phyloP scores from a whole-genome alignment of 2,888 invertebrate genomes.

The Dasysyrphus albostriatus region DNA sequence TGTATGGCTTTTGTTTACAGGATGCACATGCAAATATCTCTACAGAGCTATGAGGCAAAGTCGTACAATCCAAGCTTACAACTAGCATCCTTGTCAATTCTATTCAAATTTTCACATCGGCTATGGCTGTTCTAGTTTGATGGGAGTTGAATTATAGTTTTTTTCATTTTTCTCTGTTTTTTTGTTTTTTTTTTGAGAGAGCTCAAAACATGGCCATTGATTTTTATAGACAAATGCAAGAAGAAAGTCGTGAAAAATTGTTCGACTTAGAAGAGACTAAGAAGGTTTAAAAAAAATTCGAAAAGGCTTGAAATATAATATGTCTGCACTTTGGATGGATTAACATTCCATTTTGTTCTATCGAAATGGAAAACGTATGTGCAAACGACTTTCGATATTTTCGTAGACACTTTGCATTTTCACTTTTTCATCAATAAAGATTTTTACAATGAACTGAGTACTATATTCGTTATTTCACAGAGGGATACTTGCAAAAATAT shows the following conservation, averaged over 20 bases:
- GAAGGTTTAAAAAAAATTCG: neutral
- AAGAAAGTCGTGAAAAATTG: neutral
- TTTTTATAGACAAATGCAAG: conserved; percentile 38
- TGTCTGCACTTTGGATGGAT: conserved; percentile 1
- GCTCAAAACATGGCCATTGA: conserved; percentile 55
- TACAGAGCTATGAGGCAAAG: conserved; percentile 60
- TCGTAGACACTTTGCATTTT: neutral
- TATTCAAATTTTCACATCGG: conserved; percentile 66
- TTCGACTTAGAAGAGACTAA: neutral
- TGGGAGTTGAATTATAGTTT: conserved; percentile 24
- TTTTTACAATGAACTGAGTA: neutral
- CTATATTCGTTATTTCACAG: neutral
- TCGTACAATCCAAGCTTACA: conserved; percentile 69
- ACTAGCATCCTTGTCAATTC: conserved; percentile 65
- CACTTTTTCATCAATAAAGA: conserved; percentile 10
- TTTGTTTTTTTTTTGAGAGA: neutral
- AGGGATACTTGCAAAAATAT: neutral
- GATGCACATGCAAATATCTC: conserved; percentile 58
- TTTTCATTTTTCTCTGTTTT: too few species aligned
- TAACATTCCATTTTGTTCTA: neutral
- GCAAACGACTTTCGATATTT: conserved; percentile 3
- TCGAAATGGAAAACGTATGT: neutral
- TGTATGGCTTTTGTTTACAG: conserved; percentile 70
- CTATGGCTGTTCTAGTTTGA: conserved; percentile 32
- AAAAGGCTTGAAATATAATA: neutral